These are phyloP conservation scores for Picus viridis DNA, from an alignment of 2,797 vertebrate species.

Conservation along the genomic window DNA sequence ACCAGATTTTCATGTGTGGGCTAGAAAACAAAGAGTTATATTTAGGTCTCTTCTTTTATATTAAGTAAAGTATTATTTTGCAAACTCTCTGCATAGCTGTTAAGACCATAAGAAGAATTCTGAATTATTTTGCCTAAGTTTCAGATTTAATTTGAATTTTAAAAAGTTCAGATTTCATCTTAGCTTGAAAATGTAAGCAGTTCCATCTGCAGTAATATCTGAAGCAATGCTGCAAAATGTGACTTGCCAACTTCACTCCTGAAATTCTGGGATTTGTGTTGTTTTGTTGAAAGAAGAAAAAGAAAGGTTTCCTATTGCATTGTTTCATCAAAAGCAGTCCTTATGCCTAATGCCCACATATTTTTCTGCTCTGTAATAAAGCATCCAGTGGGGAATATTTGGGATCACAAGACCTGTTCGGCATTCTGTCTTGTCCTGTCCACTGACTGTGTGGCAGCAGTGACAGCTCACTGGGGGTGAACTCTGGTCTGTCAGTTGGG, in stretches of 20 bases:
- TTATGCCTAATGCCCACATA: not conserved
- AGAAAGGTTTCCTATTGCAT: not conserved
- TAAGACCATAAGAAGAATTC: not conserved
- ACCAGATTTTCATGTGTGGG: not conserved
- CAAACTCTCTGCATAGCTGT: not conserved
- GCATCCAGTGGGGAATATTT: not conserved
- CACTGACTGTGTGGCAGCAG: accelerated
- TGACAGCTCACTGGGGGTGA: not conserved
- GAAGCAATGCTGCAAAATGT: not conserved
- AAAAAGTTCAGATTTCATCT: not conserved
- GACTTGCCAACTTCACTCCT: not conserved
- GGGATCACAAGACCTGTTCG: not conserved
- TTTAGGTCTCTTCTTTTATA: not conserved
- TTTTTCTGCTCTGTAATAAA: not conserved
- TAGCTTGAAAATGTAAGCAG: not conserved
- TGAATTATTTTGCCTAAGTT: not conserved
- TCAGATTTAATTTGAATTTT: not conserved
- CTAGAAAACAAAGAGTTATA: not conserved
- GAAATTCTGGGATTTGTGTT: not conserved
- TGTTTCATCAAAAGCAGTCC: not conserved
- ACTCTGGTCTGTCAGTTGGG: not conserved
- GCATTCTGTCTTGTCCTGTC: not conserved
- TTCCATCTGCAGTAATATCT: not conserved
- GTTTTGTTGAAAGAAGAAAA: not conserved
- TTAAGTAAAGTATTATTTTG: not conserved